Evolutionary conservation across 2,113 vertebrate genomes (phyloP), one percentile per base, ranked within the genome.

Genomic region (Calidris pugnax): DNA sequence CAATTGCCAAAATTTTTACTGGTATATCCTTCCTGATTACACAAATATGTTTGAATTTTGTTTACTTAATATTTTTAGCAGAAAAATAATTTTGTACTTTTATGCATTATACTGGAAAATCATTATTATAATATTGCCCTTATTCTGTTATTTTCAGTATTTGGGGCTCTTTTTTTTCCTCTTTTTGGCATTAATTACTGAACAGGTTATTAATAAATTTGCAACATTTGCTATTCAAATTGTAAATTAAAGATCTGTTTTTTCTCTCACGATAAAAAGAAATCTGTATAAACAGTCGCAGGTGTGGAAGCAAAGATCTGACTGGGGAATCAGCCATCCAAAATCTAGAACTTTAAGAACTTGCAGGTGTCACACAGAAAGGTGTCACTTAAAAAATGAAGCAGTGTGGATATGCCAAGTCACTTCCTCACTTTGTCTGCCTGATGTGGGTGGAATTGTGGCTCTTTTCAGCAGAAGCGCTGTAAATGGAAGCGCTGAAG

Each of bases 331-430:
- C 69, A 10, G 53, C 63, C 37, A 10, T 62, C 9, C 26, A 27
- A 39, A 82, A 30, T 26, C 9, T 63, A 50, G 48, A 32, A 10
- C 32, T 51, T 24, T 2, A 19, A 41, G 7, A 35, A 47, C 21
- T 33, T 55, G 43, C 43, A 39, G 51, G 48, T 75, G 28, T 82
- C 60, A 7, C 37, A 21, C 60, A 47, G 43, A 37, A 89, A 55
- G 39, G 23, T 72, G 28, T 63, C n/a, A 7, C 32, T 59, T 32
- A 6, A 23, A 59, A 26, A 5, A 33, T 50, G 22, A 30, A 26
- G 4, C 0, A 10, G 18, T 1, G 3, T 32, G 75, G 43, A 11
- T 67, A 17, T 39, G 35, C 27, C 4, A 5, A 64, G 51, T 10
- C 24, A 4, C 33, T 12, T 12, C 47, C 43, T 24, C 32, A 2